phyloP scores from a whole-genome alignment of 1,140 invertebrate species.

The Bombyx mori region ASM3026992v2 NC_085128.1:7269001-7269500 shows the following conservation, averaged over 20 bases:
- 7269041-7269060: constrained; percentile 30
- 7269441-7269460: constrained; percentile 37
- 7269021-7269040: constrained; percentile 28
- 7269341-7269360: constrained; percentile 35
- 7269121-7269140: background rate
- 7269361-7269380: constrained; percentile 41
- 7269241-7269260: background rate
- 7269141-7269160: too few relatives aligned
- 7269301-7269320: too few relatives aligned
- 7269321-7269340: constrained; percentile 23
- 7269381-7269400: constrained; percentile 40
- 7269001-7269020: constrained; percentile 53
- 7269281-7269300: background rate
- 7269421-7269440: constrained; percentile 46
- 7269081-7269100: constrained; percentile 6
- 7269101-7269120: constrained; percentile 6
- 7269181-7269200: too few relatives aligned
- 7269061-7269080: constrained; percentile 18
- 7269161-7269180: too few relatives aligned
- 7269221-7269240: too few relatives aligned
- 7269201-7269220: too few relatives aligned
- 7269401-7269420: constrained; percentile 37
- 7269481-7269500: constrained; percentile 5
- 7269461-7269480: constrained; percentile 17
- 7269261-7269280: background rate